These are phyloP conservation scores for Arrhopalites spinosus DNA, from an alignment of 2,888 invertebrate species.

Conservation along the genomic window DNA sequence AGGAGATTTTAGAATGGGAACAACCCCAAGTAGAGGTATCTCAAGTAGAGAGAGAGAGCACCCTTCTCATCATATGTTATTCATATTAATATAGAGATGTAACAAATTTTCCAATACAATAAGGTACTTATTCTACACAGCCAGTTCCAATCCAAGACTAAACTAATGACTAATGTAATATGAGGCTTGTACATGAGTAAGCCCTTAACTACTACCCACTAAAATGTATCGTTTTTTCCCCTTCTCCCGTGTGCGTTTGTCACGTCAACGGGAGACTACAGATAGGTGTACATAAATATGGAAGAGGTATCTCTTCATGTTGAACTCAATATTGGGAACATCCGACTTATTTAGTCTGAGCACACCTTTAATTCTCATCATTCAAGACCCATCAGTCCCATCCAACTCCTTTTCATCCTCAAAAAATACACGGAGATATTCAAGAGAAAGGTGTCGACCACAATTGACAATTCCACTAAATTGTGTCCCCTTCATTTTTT, in stretches of 20 bases:
- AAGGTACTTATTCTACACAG: not conserved
- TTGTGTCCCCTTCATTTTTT: too few relatives aligned
- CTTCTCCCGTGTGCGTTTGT: not conserved
- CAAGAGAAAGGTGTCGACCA: too few relatives aligned
- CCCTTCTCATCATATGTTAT: not conserved
- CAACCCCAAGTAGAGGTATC: too few relatives aligned
- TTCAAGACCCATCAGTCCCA: constrained; percentile 19
- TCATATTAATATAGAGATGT: too few relatives aligned
- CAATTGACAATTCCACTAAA: too few relatives aligned
- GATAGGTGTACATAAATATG: not conserved
- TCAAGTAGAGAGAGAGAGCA: not conserved
- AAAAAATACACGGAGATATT: not conserved
- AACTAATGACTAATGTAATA: constrained; percentile 1
- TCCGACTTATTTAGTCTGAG: constrained; percentile 27
- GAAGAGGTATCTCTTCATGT: not conserved
- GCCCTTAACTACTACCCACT: not conserved
- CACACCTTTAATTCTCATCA: constrained; percentile 33
- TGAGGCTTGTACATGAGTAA: not conserved
- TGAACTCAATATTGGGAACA: not conserved
- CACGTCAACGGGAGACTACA: not conserved
- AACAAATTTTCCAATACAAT: not conserved
- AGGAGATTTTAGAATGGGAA: too few relatives aligned
- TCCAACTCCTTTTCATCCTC: constrained; percentile 2
- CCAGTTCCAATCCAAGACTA: too few relatives aligned
- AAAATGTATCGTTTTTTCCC: not conserved